Evolutionary conservation across 2,797 vertebrate species (phyloP), one percentile per base, ranked within the genome.

Genomic region (Coranthus polyacanthus): DNA sequence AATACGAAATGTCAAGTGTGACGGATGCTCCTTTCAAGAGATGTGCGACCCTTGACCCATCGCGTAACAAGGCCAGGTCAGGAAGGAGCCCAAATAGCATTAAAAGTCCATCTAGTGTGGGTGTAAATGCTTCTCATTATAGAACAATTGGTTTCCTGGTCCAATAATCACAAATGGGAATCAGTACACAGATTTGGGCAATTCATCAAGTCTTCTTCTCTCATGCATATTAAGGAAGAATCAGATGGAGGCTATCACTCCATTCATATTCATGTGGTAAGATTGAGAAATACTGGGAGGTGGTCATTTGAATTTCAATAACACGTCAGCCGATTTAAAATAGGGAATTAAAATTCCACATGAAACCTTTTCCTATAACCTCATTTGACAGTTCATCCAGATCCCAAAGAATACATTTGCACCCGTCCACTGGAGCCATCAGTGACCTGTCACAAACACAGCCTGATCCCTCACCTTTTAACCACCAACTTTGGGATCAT

Each of bases 261-360:
- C 49, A 90, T 89, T 90, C 84, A 87, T 88, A 91, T 90, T 90
- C 89, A 89, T 87, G 83, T 4, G 4, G 64, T 42, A 65, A 79
- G 69, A 87, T 79, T 81, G 87, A 85, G 83, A 76, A 85, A 78
- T 86, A 67, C 62, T 21, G 41, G 42, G 54, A 78, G 67, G 58
- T 46, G 79, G 81, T 79, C 84, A 87, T 91, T 90, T 90, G 89
- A 90, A 90, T 91, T 90, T 89, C 84, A 90, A 85, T 87, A 73
- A 78, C 69, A 69, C 20, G 68, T 75, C 81, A 68, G 75, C 11
- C 18, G 10, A 74, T 79, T 78, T 49, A 67, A 70, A 88, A 80
- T 62, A 54, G 37, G 55, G 46, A 78, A 87, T 90, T 80, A 58
- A 71, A 81, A 89, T 88, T 79, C 57, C 24, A 64, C 32, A 79